Conservation (phyloP, 2,113 vertebrate genomes). For the Notarius lentiginosus region DNA sequence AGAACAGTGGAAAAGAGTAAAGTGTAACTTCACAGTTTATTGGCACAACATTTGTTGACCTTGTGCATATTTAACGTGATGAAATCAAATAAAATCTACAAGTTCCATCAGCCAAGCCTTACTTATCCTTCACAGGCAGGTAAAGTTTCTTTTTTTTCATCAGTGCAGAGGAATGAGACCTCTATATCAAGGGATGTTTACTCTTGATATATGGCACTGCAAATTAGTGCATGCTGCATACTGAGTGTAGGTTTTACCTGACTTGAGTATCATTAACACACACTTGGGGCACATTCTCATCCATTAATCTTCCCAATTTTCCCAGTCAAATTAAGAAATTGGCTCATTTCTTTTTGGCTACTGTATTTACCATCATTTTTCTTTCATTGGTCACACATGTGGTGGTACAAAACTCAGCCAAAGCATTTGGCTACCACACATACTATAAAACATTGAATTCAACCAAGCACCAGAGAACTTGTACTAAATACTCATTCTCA, state of each 20-base stretch:
- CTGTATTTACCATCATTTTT: neutral
- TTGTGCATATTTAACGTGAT: neutral
- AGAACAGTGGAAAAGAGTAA: neutral
- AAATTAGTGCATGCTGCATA: neutral
- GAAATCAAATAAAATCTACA: neutral
- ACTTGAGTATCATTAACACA: neutral
- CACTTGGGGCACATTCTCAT: neutral
- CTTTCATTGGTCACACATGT: neutral
- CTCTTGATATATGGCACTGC: neutral
- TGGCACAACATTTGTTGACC: neutral
- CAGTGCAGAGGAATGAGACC: neutral
- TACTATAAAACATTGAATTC: neutral
- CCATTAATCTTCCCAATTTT: neutral
- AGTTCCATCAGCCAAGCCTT: neutral
- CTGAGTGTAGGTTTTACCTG: neutral
- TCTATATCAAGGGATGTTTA: neutral
- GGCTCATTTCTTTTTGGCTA: neutral
- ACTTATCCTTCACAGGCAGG: neutral
- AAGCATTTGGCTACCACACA: neutral
- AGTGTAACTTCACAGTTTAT: neutral
- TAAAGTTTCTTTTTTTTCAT: neutral
- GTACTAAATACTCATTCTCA: neutral
- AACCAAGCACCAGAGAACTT: neutral
- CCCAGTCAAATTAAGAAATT: neutral
- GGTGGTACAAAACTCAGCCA: neutral